Evolutionary conservation across 2,797 vertebrate genomes (phyloP), one percentile per base, ranked within the genome.

Genomic region (Hoplostethus atlanticus): DNA sequence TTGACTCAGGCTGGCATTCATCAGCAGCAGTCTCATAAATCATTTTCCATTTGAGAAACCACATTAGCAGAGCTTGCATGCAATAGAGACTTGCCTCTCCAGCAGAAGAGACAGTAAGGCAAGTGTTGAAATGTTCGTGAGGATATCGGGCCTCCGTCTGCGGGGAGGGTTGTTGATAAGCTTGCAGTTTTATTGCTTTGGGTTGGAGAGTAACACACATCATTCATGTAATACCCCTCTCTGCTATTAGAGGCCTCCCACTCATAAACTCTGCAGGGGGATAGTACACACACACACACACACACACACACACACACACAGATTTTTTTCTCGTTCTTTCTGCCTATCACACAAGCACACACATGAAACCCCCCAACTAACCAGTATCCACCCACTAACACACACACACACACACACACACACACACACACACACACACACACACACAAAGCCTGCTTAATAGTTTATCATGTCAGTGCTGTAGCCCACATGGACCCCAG

Each of bases 231-330:
- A 78, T 53, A 71, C 48, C 60, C 60, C 62, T 80, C 77, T 83
- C 77, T 83, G 76, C 65, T 63, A 42, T 56, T 67, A 62, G 62
- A 83, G 64, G 79, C 84, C 81, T 88, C 89, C 84, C 66, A 85
- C 88, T 83, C 90, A 76, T 63, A 69, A 73, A 80, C 72, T 87
- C 81, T 78, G 71, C 10, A 25, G 79, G 54, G 62, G 50, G 47
- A 12, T 34, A 56, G 16, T 65, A 73, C 44, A 59, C 68, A 68
- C 52, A 64, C 63, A 64, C 53, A 51, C 46, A 52, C 60, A 63
- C 59, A 50, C 68, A 73, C 44, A 59, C 68, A 68, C 52, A 64
- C 63, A 64, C 53, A 51, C 46, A 52, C 60, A 63, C 59, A 50
- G 31, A 47, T 25, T 28, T 77, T 50, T 88, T 84, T 85, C 71